Base-by-base conservation (phyloP, 2,797 vertebrate species). In the Ceryle rudis region DNA sequence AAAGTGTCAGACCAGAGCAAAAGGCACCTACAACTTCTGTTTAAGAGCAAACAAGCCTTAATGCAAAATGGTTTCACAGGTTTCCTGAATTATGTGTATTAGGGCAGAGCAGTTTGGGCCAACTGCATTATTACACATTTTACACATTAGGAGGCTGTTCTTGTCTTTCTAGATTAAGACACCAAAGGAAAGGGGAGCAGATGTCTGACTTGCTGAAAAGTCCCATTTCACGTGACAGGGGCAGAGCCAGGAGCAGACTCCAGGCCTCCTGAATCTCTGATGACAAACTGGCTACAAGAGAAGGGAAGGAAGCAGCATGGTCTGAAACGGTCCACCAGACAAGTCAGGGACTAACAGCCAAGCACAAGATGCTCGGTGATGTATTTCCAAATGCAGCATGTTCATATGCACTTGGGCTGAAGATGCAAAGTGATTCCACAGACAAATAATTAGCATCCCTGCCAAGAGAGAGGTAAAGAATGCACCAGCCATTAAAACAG, bases 361-460 rank as follows among this genome's bases (percentile, higher is more conserved):
- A 94, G 66, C 86, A 73, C 92, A 84, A 60, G 93, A 95, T 90
- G 83, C 88, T 93, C 60, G 64, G 64, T 1, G 4, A 57, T 51
- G 31, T 57, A 61, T 75, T 94, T 94, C 74, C 86, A 71, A 80
- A 86, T 5, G 23, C 77, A 67, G 64, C 44, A 31, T 31, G 52
- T 31, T 87, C 71, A 5, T 57, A 17, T 58, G 42, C 7, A 1
- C 67, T 94, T 60, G 65, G 57, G 55, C 57, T 94, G 58, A 81
- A 93, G 75, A 94, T 74, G 60, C 60, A 94, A 96, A 96, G 94
- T 73, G 91, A 95, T 96, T 95, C 41, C 37, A 82, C 94, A 97
- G 96, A 85, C 81, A 95, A 92, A 82, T 95, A 96, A 96, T 95
- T 89, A 96, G 71, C 52, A 54, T 29, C 74, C 51, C 64, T 82